phyloP scores from a whole-genome alignment of 2,888 invertebrate genomes.

The Drosophila parthenogenetica region DNA sequence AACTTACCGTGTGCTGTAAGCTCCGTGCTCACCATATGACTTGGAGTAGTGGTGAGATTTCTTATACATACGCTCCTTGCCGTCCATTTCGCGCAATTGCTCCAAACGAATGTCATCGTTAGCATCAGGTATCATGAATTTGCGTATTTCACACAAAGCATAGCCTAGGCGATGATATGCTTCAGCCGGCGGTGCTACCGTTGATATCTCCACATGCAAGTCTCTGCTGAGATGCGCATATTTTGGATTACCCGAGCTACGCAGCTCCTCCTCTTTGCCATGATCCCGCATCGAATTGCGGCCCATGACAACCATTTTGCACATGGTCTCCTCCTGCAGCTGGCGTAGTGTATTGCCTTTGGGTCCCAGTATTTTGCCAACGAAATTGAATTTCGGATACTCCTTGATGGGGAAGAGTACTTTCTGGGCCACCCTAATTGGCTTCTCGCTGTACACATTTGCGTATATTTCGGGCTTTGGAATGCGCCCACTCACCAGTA shows the following conservation, averaged over 20 bases:
- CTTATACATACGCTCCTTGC: slow-evolving; percentile 83
- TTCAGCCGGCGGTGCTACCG: slow-evolving; percentile 95
- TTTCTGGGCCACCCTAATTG: slow-evolving; percentile 83
- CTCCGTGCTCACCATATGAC: slow-evolving; percentile 78
- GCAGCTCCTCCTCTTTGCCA: slow-evolving; percentile 96
- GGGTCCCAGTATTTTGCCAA: slow-evolving; percentile 96
- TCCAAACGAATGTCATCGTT: slow-evolving; percentile 84
- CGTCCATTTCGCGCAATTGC: slow-evolving; percentile 83
- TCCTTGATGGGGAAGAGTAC: slow-evolving; percentile 84
- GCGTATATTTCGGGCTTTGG: slow-evolving; percentile 84
- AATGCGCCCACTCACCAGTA: slow-evolving; percentile 92
- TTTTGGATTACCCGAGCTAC: slow-evolving; percentile 95
- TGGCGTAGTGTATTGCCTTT: slow-evolving; percentile 96
- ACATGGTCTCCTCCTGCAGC: slow-evolving; percentile 97
- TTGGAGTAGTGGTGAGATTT: slow-evolving; percentile 83
- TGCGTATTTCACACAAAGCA: slow-evolving; percentile 91
- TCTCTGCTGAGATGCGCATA: slow-evolving; percentile 96
- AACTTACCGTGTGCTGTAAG: slow-evolving; percentile 78
- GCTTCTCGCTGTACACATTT: slow-evolving; percentile 84
- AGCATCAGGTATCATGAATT: slow-evolving; percentile 91
- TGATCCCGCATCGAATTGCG: slow-evolving; percentile 97
- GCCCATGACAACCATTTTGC: slow-evolving; percentile 97
- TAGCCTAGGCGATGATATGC: slow-evolving; percentile 94
- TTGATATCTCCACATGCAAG: slow-evolving; percentile 95
- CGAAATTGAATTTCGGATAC: slow-evolving; percentile 92